Percentiles rank a stretch among this genome's conserved stretches.
These are phyloP conservation scores for Boloria euphrosyne DNA, from an alignment of 2,888 invertebrate species.

Conservation along the genomic window DNA sequence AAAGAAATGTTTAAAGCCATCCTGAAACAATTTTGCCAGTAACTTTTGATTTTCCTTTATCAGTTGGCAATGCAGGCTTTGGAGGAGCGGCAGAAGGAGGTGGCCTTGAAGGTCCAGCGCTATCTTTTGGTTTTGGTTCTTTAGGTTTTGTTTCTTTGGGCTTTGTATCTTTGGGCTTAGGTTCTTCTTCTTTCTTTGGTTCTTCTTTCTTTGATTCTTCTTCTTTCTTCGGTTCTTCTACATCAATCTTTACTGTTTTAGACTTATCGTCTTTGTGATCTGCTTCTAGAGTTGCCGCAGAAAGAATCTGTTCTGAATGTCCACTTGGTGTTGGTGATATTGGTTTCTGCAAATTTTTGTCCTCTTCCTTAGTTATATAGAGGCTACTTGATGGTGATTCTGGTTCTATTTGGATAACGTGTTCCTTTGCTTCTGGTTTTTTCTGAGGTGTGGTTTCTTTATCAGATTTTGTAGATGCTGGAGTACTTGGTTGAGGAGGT, in stretches of 20 bases:
- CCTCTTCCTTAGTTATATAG: conserved; percentile 66
- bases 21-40: conserved; percentile 88
- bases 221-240: conserved; percentile 33
- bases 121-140: conserved; percentile 48
- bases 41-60: conserved; percentile 87
- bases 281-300: conserved; percentile 63
- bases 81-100: conserved; percentile 57
- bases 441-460: conserved; percentile 52
- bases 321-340: conserved; percentile 64
- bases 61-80: conserved; percentile 57
- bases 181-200: conserved; percentile 36
- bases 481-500: conserved; percentile 43
- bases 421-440: conserved; percentile 56
- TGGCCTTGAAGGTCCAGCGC: conserved; percentile 61
- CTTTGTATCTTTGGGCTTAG: conserved; percentile 40
- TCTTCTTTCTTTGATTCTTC: conserved; percentile 42
- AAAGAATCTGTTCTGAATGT: conserved; percentile 66
- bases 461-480: conserved; percentile 44
- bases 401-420: conserved; percentile 68
- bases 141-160: conserved; percentile 28
- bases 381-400: conserved; percentile 59
- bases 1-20: conserved; percentile 79
- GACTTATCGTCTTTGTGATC: conserved; percentile 51
- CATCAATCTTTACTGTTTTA: conserved; percentile 38
- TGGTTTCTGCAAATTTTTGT: conserved; percentile 62